Conservation (phyloP, 2,113 vertebrate species). For the Lophotis ruficrista region DNA sequence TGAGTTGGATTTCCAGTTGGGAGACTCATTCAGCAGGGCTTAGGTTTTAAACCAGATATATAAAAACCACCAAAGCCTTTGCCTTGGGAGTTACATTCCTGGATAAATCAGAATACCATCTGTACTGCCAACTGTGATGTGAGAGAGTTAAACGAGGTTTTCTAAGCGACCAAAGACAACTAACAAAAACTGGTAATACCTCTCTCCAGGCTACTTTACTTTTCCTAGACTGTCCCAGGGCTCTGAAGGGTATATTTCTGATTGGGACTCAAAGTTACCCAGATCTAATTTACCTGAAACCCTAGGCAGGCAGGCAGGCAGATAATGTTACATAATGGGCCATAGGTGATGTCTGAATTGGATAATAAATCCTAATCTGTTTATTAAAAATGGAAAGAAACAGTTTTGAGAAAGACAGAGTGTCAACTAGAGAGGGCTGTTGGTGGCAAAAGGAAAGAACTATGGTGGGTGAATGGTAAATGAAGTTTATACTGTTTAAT, state of each 20-base stretch:
- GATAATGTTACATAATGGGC: background rate
- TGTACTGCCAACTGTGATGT: background rate
- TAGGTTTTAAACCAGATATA: constrained; percentile 11
- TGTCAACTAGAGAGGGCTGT: background rate
- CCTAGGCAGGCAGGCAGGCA: background rate
- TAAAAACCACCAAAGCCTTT: background rate
- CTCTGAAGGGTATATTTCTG: background rate
- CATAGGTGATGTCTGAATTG: background rate
- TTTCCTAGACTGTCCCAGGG: background rate
- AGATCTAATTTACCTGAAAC: background rate
- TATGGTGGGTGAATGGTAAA: background rate
- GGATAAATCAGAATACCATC: constrained; percentile 15
- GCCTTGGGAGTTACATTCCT: background rate
- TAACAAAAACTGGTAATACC: background rate
- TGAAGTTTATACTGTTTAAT: background rate
- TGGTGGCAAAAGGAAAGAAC: background rate
- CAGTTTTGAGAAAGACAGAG: background rate
- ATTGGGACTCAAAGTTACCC: background rate
- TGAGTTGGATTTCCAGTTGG: constrained; percentile 3
- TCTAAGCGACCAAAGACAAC: background rate
- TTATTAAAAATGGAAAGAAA: background rate
- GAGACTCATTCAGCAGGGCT: background rate
- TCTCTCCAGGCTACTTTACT: background rate
- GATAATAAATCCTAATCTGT: background rate
- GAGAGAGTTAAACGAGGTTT: background rate